Conservation (phyloP, 2,888 invertebrate species). For the Siphonodentalium dalli region DNA sequence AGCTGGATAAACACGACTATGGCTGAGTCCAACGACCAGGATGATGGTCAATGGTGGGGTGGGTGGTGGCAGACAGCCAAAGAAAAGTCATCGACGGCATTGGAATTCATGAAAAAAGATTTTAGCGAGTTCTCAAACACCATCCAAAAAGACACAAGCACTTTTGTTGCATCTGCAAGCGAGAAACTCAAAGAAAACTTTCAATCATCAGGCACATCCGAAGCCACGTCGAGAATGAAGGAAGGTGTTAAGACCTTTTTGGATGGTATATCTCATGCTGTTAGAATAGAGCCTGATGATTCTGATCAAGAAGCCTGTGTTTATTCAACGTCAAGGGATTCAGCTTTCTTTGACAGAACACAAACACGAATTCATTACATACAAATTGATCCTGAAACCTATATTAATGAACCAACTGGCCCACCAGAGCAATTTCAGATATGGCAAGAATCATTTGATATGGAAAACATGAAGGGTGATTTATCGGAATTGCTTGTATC, state of each 20-base stretch:
- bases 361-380: slow-evolving; percentile 77
- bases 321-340: slow-evolving; percentile 26
- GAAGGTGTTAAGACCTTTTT: slow-evolving; percentile 53
- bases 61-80: no score
- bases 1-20: no score
- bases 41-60: no score
- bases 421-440: slow-evolving; percentile 70
- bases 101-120: slow-evolving; percentile 60
- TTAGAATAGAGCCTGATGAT: slow-evolving; percentile 59
- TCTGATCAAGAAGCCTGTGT: slow-evolving; percentile 29
- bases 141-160: slow-evolving; percentile 55
- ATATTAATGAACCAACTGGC: slow-evolving; percentile 74
- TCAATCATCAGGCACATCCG: slow-evolving; percentile 37
- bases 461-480: slow-evolving; percentile 68
- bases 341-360: slow-evolving; percentile 54
- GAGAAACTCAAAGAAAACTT: slow-evolving; percentile 47
- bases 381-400: slow-evolving; percentile 78
- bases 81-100: slow-evolving; percentile 51
- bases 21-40: no score
- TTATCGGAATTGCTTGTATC: slow-evolving; percentile 72
- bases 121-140: slow-evolving; percentile 57
- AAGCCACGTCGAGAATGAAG: slow-evolving; percentile 49
- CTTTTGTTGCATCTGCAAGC: slow-evolving; percentile 47
- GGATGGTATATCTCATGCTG: slow-evolving; percentile 53
- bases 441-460: slow-evolving; percentile 72